These are phyloP conservation scores for Propithecus deckenii DNA, from an alignment of 2,797 vertebrate species.

Conservation along the genomic window DNA sequence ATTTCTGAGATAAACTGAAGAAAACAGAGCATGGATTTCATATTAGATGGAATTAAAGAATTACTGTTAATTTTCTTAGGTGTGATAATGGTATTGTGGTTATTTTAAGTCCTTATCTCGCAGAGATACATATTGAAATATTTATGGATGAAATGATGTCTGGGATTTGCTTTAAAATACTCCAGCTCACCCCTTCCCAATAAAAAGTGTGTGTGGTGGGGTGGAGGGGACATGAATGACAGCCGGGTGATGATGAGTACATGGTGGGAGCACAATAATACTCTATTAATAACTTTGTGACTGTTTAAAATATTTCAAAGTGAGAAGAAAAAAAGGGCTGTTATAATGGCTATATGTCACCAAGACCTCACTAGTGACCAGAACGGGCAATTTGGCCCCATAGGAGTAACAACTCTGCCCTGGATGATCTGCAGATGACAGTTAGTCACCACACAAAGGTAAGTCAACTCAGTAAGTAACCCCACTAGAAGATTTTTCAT, in stretches of 20 bases:
- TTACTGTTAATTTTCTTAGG: background rate
- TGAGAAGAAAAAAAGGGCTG: background rate
- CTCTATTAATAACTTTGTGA: background rate
- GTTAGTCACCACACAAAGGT: background rate
- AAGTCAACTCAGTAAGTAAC: background rate
- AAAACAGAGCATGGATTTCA: background rate
- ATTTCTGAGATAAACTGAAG: background rate
- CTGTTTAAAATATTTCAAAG: background rate
- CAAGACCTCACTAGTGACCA: background rate
- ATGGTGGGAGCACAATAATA: background rate
- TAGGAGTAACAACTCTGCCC: background rate
- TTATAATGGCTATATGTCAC: background rate
- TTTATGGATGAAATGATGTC: conserved; percentile 1
- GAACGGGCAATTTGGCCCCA: background rate
- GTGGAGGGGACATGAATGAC: background rate
- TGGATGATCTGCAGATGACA: background rate
- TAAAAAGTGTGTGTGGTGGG: background rate
- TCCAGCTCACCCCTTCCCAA: too few species aligned
- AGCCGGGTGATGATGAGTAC: background rate
- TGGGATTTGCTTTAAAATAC: conserved; percentile 22
- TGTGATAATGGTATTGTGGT: background rate
- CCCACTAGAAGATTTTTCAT: background rate
- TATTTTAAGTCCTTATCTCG: background rate
- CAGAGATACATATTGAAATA: background rate
- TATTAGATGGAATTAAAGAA: background rate